Conservation (phyloP, 1,140 invertebrate genomes). For the Micrasema longulum region DNA sequence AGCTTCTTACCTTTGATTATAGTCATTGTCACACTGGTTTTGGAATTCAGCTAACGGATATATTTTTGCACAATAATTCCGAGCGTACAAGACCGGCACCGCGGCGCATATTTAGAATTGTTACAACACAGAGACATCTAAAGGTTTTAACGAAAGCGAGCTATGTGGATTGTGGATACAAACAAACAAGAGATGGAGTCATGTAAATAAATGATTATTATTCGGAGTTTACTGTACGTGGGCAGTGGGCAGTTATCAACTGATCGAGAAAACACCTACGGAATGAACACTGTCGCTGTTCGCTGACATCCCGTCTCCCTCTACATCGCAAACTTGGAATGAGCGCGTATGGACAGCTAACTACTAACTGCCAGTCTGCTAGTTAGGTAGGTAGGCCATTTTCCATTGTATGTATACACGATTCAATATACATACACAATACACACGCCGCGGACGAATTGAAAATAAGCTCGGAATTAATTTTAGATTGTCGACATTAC, state of each 20-base stretch:
- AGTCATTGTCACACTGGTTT: constrained; percentile 43
- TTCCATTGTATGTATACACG: constrained; percentile 7
- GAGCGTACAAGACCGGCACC: constrained; percentile 30
- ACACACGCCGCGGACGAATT: constrained; percentile 2
- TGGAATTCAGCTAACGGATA: constrained; percentile 18
- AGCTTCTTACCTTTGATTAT: constrained; percentile 44
- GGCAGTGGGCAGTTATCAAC: constrained; percentile 44
- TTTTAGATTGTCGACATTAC: constrained; percentile 33
- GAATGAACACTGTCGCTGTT: constrained; percentile 12
- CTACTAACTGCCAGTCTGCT: constrained; percentile 8
- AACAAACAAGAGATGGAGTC: constrained; percentile 48
- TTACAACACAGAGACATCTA: constrained; percentile 46
- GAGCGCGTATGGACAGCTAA: not conserved
- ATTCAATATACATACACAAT: constrained; percentile 13
- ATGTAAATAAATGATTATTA: constrained; percentile 49
- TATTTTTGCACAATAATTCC: constrained; percentile 29
- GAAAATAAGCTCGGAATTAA: constrained; percentile 38
- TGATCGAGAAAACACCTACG: constrained; percentile 45
- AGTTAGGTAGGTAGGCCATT: constrained; percentile 3
- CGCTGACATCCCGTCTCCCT: constrained; percentile 14
- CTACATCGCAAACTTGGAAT: not conserved
- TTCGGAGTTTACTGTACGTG: constrained; percentile 44
- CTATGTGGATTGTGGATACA: constrained; percentile 42
- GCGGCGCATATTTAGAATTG: constrained; percentile 35
- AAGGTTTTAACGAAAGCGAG: constrained; percentile 48